Evolutionary conservation across 2,888 invertebrate genomes (phyloP).

Genomic region (Ichneumoninae sp.): DNA sequence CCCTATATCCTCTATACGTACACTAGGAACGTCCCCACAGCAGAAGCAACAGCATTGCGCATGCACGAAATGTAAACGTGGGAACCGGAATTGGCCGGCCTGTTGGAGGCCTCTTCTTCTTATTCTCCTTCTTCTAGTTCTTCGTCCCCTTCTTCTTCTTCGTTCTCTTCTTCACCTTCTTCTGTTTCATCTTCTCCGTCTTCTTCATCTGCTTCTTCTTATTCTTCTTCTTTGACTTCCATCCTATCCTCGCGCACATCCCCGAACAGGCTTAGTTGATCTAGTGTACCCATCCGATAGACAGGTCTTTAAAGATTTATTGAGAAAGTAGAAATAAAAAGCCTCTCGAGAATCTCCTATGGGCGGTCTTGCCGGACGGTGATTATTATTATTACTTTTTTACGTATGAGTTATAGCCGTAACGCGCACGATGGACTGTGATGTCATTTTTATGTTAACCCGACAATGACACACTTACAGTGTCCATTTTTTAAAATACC

Average conservation of each 20-base stretch:
- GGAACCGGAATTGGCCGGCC: slow-evolving; percentile 83
- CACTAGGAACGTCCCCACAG: slow-evolving; percentile 58
- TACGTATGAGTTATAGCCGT: neutral
- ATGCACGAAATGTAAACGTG: slow-evolving; percentile 85
- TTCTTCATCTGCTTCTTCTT: slow-evolving; percentile 31
- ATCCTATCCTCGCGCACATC: slow-evolving; percentile 63
- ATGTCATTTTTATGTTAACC: neutral
- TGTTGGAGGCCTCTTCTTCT: slow-evolving; percentile 61
- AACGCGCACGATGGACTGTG: neutral
- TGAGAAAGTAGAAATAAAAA: slow-evolving; percentile 34
- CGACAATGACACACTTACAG: neutral
- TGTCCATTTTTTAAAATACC: no score
- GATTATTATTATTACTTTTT: neutral
- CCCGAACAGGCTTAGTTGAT: slow-evolving; percentile 61
- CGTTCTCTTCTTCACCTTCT: slow-evolving; percentile 34
- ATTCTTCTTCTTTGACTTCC: neutral
- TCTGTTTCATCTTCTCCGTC: neutral
- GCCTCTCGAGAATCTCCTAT: neutral
- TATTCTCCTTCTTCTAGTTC: slow-evolving; percentile 39
- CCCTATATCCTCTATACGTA: slow-evolving; percentile 64
- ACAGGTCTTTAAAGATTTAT: slow-evolving; percentile 57
- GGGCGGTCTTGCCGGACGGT: neutral
- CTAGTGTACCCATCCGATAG: slow-evolving; percentile 52
- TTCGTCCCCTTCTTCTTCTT: slow-evolving; percentile 42
- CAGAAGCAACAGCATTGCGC: slow-evolving; percentile 79